Base-by-base conservation (phyloP, 2,113 vertebrate species). In the Ariopsis seemanni region DNA sequence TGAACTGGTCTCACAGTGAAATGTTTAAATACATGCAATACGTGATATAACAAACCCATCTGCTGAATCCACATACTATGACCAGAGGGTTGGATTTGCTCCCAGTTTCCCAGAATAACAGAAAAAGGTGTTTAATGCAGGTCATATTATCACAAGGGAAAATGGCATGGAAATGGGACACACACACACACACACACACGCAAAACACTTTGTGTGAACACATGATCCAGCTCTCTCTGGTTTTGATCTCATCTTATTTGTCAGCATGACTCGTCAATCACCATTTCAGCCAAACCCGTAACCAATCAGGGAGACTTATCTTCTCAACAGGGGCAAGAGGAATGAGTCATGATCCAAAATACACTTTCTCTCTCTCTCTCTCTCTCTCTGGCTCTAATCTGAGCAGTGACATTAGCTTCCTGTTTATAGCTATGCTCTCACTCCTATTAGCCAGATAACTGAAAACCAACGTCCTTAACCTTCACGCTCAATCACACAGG, bases 391-490 rank as follows among this genome's bases (percentile, higher is more conserved):
- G 81, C 82, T 63, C 30, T 65, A 81, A 83, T 86, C 88, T 60
- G 79, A 82, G 53, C 48, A 27, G 74, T 92, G 85, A 91, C 87
- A 89, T 90, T 52, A 83, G 65, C 79, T 90, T 90, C 87, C 88
- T 91, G 86, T 88, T 91, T 92, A 89, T 87, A 91, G 79, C 84
- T 7, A 11, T 60, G 84, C 22, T 88, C 84, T 87, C 53, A 85
- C 82, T 86, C 55, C 48, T 62, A 86, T 7, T 80, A 75, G 67
- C 78, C 50, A 63, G 67, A 85, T 84, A 89, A 86, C 79, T 25
- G 20, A 83, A 90, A 55, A 72, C 78, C 80, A 65, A 30, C 34
- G 84, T 87, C 83, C 88, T 84, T 87, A 86, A 86, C 72, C 55
- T 86, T 63, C 82, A 87, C 57, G 62, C 75, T 52, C 55, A 87